Conservation (phyloP, 2,888 invertebrate species). For the Trachelus tabidus region DNA sequence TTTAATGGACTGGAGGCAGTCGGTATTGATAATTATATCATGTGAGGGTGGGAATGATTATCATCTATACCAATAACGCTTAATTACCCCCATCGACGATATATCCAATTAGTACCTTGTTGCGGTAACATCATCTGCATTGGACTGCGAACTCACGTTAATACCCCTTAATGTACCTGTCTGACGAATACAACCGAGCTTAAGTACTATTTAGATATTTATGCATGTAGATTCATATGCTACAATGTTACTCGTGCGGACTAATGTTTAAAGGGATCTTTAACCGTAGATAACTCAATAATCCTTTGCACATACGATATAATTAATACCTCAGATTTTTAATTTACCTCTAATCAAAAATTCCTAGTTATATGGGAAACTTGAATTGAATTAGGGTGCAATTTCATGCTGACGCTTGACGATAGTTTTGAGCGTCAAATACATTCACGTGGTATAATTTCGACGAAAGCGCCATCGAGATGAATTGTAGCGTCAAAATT, state of each 20-base stretch:
- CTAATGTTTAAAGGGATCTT: neutral
- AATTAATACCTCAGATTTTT: neutral
- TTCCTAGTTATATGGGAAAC: neutral
- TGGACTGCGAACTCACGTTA: slow-evolving; percentile 6
- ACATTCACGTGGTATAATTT: too few relatives aligned
- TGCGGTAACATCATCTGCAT: slow-evolving; percentile 9
- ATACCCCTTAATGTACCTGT: neutral
- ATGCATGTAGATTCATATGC: neutral
- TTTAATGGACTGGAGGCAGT: slow-evolving; percentile 18
- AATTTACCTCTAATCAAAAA: neutral
- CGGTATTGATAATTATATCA: slow-evolving; percentile 19
- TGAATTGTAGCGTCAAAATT: too few relatives aligned
- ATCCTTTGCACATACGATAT: neutral
- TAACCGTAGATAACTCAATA: neutral
- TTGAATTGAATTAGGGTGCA: neutral
- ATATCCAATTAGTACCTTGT: slow-evolving; percentile 9
- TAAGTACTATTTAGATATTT: neutral
- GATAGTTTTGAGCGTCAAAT: too few relatives aligned
- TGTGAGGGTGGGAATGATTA: slow-evolving; percentile 11
- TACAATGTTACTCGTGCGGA: neutral
- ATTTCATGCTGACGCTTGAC: too few relatives aligned
- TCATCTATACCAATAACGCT: slow-evolving; percentile 18
- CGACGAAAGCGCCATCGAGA: too few relatives aligned
- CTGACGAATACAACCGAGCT: neutral
- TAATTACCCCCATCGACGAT: slow-evolving; percentile 15